Evolutionary conservation across 2,888 invertebrate species (phyloP).

Genomic region (Conops quadrifasciatus): DNA sequence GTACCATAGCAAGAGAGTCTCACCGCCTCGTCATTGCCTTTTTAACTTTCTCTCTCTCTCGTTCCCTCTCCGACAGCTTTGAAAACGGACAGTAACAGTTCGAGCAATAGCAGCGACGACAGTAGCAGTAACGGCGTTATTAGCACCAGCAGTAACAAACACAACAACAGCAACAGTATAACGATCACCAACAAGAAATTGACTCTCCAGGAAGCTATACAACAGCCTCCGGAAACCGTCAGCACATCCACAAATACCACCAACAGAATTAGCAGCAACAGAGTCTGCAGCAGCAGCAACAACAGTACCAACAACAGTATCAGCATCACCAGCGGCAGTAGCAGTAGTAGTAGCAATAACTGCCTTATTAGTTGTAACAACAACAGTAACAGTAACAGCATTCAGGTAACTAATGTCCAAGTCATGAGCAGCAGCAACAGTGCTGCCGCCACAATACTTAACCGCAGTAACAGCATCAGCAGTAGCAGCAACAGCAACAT

Average conservation of each 20-base stretch:
- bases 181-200: conserved; percentile 35
- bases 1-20: neutral
- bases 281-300: conserved; percentile 31
- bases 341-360: conserved; percentile 58
- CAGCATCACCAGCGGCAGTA: conserved; percentile 55
- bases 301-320: conserved; percentile 46
- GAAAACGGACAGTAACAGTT: conserved; percentile 47
- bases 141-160: conserved; percentile 32
- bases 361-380: conserved; percentile 52
- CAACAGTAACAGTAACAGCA: conserved; percentile 50
- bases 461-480: conserved; percentile 53
- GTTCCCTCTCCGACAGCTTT: conserved; percentile 47
- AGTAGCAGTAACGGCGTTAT: conserved; percentile 24
- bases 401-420: conserved; percentile 45
- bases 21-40: neutral
- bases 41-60: conserved; percentile 1
- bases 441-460: conserved; percentile 36
- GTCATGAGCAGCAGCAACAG: conserved; percentile 44
- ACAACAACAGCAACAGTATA: conserved; percentile 44
- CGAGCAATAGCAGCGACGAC: conserved; percentile 28
- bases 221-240: conserved; percentile 41
- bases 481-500: conserved; percentile 61
- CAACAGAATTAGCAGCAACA: conserved; percentile 49
- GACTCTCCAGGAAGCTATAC: conserved; percentile 7
- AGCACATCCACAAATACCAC: conserved; percentile 48